Percentiles rank a stretch among this genome's conserved stretches.
phyloP scores from a whole-genome alignment of 2,888 invertebrate genomes.

The Punctoribates punctum region DNA sequence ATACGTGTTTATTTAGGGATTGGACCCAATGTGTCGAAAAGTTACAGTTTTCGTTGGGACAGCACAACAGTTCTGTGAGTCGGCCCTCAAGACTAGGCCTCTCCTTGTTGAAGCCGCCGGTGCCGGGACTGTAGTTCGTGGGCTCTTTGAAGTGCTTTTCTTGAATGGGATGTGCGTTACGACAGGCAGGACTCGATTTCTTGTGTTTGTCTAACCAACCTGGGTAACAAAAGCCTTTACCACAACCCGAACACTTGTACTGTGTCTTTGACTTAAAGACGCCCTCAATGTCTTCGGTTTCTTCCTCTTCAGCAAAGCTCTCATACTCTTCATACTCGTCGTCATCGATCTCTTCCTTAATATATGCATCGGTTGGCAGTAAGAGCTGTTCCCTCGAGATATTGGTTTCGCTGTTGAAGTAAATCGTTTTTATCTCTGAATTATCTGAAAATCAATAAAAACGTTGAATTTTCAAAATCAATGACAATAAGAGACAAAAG shows the following conservation, averaged over 20 bases:
- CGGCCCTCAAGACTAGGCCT: conserved; percentile 28
- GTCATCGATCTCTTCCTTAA: conserved; percentile 11
- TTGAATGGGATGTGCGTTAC: neutral
- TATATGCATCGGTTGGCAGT: neutral
- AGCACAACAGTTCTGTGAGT: conserved; percentile 3
- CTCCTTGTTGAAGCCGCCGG: too few species aligned
- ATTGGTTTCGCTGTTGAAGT: neutral
- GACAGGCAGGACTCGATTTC: neutral
- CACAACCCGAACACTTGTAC: conserved; percentile 32
- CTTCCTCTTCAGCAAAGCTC: neutral
- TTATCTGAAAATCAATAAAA: conserved; percentile 8
- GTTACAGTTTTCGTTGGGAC: conserved; percentile 13
- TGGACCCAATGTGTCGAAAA: conserved; percentile 31
- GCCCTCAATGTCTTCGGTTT: neutral
- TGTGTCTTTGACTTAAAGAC: conserved; percentile 8
- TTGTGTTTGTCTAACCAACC: conserved; percentile 38
- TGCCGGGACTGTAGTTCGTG: too few species aligned
- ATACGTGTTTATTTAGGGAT: conserved; percentile 34
- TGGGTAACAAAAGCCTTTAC: conserved; percentile 28
- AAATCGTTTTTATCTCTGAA: conserved; percentile 7
- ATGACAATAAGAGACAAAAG: neutral
- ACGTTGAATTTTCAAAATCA: neutral
- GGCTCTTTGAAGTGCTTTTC: neutral
- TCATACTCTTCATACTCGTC: conserved; percentile 24
- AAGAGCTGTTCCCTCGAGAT: conserved; percentile 22